Evolutionary conservation across 2,113 vertebrate genomes (phyloP).

Genomic region (Pampusana beccarii): DNA sequence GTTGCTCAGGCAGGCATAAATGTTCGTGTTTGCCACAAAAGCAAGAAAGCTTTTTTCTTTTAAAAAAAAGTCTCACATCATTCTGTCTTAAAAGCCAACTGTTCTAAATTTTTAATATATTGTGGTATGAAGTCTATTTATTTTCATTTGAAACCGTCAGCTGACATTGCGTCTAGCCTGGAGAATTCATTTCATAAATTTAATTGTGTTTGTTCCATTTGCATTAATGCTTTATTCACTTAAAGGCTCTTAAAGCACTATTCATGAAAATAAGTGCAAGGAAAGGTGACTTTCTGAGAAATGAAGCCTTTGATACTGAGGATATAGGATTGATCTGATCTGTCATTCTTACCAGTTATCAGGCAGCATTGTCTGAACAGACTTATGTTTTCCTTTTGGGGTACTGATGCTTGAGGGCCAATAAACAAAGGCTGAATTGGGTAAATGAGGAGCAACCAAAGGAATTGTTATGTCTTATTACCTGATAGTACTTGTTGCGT

Average conservation of each 20-base stretch:
- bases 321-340: neutral
- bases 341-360: neutral
- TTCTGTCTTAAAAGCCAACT: conserved; percentile 29
- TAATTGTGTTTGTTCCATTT: conserved; percentile 37
- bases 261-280: neutral
- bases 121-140: conserved; percentile 55
- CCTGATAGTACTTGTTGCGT: neutral
- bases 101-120: conserved; percentile 54
- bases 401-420: neutral
- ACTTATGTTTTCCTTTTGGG: neutral
- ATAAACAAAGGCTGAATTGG: neutral
- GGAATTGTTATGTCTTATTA: neutral
- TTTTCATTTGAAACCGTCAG: conserved; percentile 47
- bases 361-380: neutral
- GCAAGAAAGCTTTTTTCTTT: neutral
- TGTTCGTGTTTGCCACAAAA: conserved; percentile 21
- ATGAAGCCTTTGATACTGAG: neutral
- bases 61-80: neutral
- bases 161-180: conserved; percentile 23
- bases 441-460: neutral
- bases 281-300: conserved; percentile 5
- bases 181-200: conserved; percentile 30
- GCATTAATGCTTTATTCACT: conserved; percentile 37
- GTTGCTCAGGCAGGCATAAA: conserved; percentile 8
- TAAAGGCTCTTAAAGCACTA: conserved; percentile 10